phyloP scores from a whole-genome alignment of 2,113 vertebrate genomes.

The Nyctibius bracteatus region DNA sequence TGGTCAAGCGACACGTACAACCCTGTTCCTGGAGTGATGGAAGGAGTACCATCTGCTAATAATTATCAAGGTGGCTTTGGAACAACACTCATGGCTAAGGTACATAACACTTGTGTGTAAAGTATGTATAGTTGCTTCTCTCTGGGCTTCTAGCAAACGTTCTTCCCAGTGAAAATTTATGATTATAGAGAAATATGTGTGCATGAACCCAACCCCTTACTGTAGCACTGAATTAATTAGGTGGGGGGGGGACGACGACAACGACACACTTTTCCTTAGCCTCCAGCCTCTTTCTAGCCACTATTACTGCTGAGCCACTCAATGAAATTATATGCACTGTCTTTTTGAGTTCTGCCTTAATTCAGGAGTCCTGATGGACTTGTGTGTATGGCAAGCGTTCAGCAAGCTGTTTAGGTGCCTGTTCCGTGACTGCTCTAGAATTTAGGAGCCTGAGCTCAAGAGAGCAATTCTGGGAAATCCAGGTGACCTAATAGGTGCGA shows the following conservation, averaged over 20 bases:
- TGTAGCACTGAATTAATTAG: background rate
- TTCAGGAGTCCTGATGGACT: background rate
- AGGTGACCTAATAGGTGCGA: background rate
- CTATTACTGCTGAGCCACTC: background rate
- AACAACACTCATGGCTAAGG: conserved; percentile 96
- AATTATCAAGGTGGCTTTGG: conserved; percentile 97
- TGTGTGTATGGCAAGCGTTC: rapidly evolving
- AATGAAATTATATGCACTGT: background rate
- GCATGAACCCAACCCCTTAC: background rate
- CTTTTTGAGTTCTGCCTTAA: background rate
- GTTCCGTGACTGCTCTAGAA: background rate
- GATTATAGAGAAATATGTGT: background rate
- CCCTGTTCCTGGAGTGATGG: conserved; percentile 98
- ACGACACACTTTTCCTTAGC: background rate
- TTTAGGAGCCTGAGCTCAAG: background rate
- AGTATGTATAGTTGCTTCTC: background rate
- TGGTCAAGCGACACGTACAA: conserved; percentile 99
- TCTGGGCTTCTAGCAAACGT: background rate
- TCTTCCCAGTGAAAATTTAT: background rate
- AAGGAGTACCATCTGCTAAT: conserved; percentile 95
- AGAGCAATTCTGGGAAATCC: background rate
- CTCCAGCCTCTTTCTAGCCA: background rate
- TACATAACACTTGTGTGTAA: conserved; percentile 30
- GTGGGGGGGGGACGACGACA: background rate
- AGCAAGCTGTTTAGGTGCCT: background rate